Percentiles rank a stretch among this genome's conserved stretches.
These are phyloP conservation scores for Ooceraea biroi DNA, from an alignment of 1,140 invertebrate genomes.

Conservation along the genomic window DNA sequence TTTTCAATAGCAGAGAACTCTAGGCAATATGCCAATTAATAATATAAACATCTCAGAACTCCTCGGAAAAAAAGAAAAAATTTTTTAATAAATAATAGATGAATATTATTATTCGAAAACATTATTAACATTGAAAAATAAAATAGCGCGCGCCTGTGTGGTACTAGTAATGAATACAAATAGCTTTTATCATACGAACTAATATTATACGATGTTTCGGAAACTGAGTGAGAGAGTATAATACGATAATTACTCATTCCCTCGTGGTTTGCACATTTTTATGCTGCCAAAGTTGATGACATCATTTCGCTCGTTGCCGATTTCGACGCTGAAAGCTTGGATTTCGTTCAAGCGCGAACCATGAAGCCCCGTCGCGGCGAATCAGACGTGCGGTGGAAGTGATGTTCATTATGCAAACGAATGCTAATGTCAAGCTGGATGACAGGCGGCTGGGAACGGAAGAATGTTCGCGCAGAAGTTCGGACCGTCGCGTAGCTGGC, in stretches of 20 bases:
- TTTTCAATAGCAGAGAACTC: no score
- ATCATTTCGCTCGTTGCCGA: conserved; percentile 4
- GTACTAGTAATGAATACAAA: no score
- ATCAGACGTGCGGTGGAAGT: conserved; percentile 13
- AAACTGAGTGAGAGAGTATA: not conserved
- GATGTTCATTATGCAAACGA: conserved; percentile 50
- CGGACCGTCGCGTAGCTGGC: not conserved
- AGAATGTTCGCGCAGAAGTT: conserved; percentile 41
- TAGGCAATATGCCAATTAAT: no score
- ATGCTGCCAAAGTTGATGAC: not conserved
- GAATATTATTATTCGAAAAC: no score
- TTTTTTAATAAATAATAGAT: no score
- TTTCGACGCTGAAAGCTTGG: conserved; percentile 40
- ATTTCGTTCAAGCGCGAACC: conserved; percentile 3
- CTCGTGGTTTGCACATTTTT: conserved; percentile 1
- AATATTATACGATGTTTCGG: not conserved
- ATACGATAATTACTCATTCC: not conserved
- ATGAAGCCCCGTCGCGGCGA: conserved; percentile 8
- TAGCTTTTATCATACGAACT: no score
- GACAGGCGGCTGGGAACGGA: conserved; percentile 16
- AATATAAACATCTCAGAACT: no score
- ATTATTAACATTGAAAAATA: no score
- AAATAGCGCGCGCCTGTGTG: no score
- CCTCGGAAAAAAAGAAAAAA: no score
- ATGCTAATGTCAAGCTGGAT: conserved; percentile 41